Evolutionary conservation across 2,888 invertebrate genomes (phyloP).

Genomic region (Acrobasis consociella): DNA sequence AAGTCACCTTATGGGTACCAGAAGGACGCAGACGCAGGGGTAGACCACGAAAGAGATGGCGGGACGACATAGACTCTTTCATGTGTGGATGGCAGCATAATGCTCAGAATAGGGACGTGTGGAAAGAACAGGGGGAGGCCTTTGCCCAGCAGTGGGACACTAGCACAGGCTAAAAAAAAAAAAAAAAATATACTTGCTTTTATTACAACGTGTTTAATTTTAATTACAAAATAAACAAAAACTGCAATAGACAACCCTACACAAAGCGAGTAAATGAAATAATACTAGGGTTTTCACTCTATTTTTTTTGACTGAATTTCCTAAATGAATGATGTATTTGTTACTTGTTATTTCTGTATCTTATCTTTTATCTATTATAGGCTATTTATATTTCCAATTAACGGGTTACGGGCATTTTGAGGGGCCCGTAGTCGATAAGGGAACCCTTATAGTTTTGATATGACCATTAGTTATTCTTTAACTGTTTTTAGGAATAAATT

Average conservation of each 20-base stretch:
- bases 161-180: no score
- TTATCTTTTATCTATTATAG: slow-evolving; percentile 12
- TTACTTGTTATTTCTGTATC: slow-evolving; percentile 1
- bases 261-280: slow-evolving; percentile 1
- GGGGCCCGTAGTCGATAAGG: not conserved
- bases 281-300: slow-evolving; percentile 20
- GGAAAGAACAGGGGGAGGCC: no score
- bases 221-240: not conserved
- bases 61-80: no score
- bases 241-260: slow-evolving; percentile 6
- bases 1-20: no score
- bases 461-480: not conserved
- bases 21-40: no score
- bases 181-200: no score
- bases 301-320: slow-evolving; percentile 7
- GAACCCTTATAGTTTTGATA: not conserved
- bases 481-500: not conserved
- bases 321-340: slow-evolving; percentile 18
- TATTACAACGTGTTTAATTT: no score
- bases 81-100: no score
- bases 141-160: no score
- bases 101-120: no score
- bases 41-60: no score
- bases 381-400: slow-evolving; percentile 8
- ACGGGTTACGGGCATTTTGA: not conserved